Percentiles rank a stretch among this genome's conserved stretches.
Evolutionary conservation across 2,113 vertebrate species (phyloP).

Genomic region (Pholis gunnellus): DNA sequence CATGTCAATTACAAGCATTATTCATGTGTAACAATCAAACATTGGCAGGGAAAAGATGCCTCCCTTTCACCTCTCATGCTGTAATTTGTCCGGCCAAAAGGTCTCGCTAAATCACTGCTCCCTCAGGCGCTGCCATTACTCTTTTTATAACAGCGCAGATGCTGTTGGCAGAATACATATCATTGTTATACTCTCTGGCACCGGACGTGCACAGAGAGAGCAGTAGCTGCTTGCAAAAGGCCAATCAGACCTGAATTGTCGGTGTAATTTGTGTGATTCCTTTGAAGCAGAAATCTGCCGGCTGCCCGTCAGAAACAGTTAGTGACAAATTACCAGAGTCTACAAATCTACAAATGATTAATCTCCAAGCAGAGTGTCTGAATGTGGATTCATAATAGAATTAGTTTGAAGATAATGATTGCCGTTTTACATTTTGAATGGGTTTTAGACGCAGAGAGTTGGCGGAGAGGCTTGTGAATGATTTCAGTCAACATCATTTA

Average conservation of each 20-base stretch:
- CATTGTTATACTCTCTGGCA: constrained; percentile 38
- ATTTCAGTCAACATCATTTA: constrained; percentile 27
- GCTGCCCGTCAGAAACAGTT: constrained; percentile 34
- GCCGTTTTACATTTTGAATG: constrained; percentile 7
- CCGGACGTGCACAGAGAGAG: neutral
- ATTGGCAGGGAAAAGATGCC: neutral
- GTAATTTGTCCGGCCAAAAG: constrained; percentile 52
- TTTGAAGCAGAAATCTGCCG: constrained; percentile 37
- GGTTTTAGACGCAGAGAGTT: constrained; percentile 19
- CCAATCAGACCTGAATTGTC: constrained; percentile 26
- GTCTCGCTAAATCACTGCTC: constrained; percentile 39
- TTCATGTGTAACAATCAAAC: constrained; percentile 21
- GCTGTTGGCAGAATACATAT: constrained; percentile 44
- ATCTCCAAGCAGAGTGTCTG: constrained; percentile 7
- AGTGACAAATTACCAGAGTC: constrained; percentile 34
- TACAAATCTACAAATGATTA: constrained; percentile 29
- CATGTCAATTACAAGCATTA: neutral
- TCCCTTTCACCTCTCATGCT: constrained; percentile 14
- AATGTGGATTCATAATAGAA: constrained; percentile 55
- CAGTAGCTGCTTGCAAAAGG: constrained; percentile 18
- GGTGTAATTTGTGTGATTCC: constrained; percentile 31
- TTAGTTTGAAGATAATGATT: constrained; percentile 32
- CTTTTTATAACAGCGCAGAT: constrained; percentile 16
- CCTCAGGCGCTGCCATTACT: constrained; percentile 20
- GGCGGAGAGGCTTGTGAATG: neutral